These are phyloP conservation scores for Rhodinocichla rosea DNA, from an alignment of 2,113 vertebrate genomes.

Conservation along the genomic window DNA sequence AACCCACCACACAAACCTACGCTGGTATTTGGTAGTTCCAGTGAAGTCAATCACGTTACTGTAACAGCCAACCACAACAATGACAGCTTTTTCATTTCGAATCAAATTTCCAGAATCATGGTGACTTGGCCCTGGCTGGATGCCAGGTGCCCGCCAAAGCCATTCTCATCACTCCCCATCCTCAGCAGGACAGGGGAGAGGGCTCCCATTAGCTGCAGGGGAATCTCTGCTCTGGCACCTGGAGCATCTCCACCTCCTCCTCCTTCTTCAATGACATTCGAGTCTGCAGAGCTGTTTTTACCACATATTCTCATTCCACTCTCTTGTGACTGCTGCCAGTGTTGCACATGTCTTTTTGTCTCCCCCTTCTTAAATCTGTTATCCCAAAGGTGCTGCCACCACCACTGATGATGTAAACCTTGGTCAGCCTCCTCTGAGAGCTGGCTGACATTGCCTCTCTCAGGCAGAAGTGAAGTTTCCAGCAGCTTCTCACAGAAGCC, in stretches of 20 bases:
- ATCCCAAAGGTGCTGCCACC: not conserved
- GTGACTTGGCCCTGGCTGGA: not conserved
- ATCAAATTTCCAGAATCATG: not conserved
- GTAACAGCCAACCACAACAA: not conserved
- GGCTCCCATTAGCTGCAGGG: not conserved
- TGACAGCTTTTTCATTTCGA: not conserved
- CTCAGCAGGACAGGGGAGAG: not conserved
- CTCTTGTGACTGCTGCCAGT: not conserved
- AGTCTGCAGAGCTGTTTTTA: not conserved
- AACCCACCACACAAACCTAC: not conserved
- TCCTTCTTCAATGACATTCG: not conserved
- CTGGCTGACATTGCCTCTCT: rapidly evolving
- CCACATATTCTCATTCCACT: not conserved
- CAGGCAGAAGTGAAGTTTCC: not conserved
- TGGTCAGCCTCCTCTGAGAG: not conserved
- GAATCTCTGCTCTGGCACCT: not conserved
- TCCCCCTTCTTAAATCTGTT: not conserved
- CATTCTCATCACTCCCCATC: not conserved
- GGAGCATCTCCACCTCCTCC: not conserved
- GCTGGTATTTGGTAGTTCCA: not conserved
- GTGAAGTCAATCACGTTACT: not conserved
- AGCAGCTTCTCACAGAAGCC: not conserved
- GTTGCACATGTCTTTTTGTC: not conserved
- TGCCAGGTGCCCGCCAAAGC: not conserved
- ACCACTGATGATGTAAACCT: not conserved